Evolutionary conservation across 2,113 vertebrate genomes (phyloP).

Genomic region (Parus major): DNA sequence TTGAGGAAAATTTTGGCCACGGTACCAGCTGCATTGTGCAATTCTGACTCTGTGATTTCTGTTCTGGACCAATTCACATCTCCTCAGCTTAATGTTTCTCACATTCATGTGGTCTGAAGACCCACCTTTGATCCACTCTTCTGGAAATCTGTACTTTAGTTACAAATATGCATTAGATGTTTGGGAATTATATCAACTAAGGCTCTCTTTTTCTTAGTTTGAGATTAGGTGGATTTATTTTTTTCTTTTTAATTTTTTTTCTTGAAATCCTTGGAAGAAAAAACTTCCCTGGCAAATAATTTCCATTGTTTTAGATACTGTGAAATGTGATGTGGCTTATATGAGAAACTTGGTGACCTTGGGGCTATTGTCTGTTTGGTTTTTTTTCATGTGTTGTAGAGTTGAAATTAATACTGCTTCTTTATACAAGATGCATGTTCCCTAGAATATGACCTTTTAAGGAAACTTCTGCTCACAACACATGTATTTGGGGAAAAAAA

Average conservation of each 20-base stretch:
- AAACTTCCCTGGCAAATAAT: not conserved
- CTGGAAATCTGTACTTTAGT: not conserved
- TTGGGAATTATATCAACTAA: not conserved
- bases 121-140: slow-evolving; percentile 21
- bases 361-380: not conserved
- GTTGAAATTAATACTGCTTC: not conserved
- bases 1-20: not conserved
- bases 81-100: slow-evolving; percentile 11
- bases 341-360: not conserved
- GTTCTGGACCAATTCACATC: not conserved
- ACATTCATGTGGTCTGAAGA: not conserved
- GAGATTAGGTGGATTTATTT: not conserved
- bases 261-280: not conserved
- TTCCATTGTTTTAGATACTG: not conserved
- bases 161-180: not conserved
- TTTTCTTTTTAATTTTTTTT: not conserved
- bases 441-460: not conserved
- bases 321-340: not conserved
- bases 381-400: not conserved
- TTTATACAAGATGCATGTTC: not conserved
- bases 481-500: not conserved
- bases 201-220: not conserved
- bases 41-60: not conserved
- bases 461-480: not conserved
- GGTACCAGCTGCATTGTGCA: not conserved